Evolutionary conservation across 1,140 invertebrate genomes (phyloP), one percentile per base, ranked within the genome.

Genomic region (Bombus sibiricus): DNA sequence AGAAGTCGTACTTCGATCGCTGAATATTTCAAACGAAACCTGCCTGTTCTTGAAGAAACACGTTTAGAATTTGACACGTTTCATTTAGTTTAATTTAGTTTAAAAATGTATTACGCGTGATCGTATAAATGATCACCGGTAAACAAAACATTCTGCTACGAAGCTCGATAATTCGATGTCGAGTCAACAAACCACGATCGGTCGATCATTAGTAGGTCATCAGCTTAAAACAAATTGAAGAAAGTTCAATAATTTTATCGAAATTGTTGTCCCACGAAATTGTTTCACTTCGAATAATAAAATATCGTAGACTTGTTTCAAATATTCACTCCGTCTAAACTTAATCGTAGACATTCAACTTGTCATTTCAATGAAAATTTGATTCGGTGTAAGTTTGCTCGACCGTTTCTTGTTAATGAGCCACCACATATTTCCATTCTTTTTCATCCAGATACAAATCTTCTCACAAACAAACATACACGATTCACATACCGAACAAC

Each of bases 81-180:
- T 83, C 41, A 62, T n/a, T n/a, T 53, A 53, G 18, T n/a, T 62
- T n/a, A n/a, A 62, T 62, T 62, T 64, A 64, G 10, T 47, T 73
- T 57, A 69, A 78, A 59, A 85, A 68, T 68, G 28, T 34, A 32
- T 47, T n/a, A 57, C 57, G 53, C 64, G 77, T 77, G 75, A 59
- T 80, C 39, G 43, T 74, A 15, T 8, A 75, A 85, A 81, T 57
- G 62, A 83, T 89, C 84, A 73, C 34, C 43, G 37, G 75, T 78
- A 88, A 80, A 89, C 75, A 83, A 79, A 86, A 12, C 66, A 81
- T 69, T 39, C 41, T 53, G 37, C 41, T 22, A 37, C 47, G 32
- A 28, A n/a, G 22, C 39, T 77, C 68, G 88, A 89, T 88, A 78
- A 72, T 37, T 74, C 9, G 71, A 47, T 25, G 62, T 37, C 83